Evolutionary conservation across 2,888 invertebrate species (phyloP).

Genomic region (Euplexia lucipara): DNA sequence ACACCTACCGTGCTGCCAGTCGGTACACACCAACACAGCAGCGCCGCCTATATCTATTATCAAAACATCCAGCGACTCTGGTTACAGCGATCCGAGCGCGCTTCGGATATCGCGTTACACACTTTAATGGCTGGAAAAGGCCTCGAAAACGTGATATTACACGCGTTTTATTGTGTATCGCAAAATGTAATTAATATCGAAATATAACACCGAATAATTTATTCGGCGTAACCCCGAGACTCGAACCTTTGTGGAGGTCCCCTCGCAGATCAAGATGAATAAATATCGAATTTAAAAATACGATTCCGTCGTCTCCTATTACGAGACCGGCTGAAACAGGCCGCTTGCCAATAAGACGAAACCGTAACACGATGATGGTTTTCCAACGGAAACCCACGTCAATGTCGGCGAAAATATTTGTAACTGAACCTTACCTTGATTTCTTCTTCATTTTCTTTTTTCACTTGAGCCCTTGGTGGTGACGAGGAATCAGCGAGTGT

Average conservation of each 20-base stretch:
- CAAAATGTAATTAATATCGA: conserved; percentile 90
- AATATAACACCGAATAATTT: conserved; percentile 87
- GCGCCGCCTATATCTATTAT: conserved; percentile 89
- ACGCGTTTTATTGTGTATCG: conserved; percentile 90
- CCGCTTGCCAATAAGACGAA: conserved; percentile 85
- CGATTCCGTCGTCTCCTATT: conserved; percentile 85
- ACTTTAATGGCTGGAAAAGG: conserved; percentile 91
- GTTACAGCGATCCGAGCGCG: conserved; percentile 91
- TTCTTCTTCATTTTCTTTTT: conserved; percentile 94
- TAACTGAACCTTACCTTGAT: conserved; percentile 92
- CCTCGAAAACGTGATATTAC: conserved; percentile 91
- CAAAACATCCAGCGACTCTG: conserved; percentile 90
- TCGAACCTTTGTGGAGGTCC: conserved; percentile 78
- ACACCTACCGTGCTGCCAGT: conserved; percentile 75
- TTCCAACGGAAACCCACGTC: conserved; percentile 81
- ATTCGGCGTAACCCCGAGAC: conserved; percentile 82
- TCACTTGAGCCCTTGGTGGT: conserved; percentile 88
- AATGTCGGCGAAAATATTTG: conserved; percentile 69
- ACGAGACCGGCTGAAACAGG: conserved; percentile 84
- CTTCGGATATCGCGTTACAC: conserved; percentile 90
- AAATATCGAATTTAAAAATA: conserved; percentile 90
- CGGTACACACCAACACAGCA: conserved; percentile 83
- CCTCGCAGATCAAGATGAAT: conserved; percentile 75
- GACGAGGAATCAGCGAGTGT: conserved; percentile 81
- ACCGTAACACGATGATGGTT: conserved; percentile 82